A percentile compares a stretch with the other conserved stretches of the same genome.
Evolutionary conservation across 92 coral and sea anemone species (phyloP).

Genomic region (Zoanthus solanderi): DNA sequence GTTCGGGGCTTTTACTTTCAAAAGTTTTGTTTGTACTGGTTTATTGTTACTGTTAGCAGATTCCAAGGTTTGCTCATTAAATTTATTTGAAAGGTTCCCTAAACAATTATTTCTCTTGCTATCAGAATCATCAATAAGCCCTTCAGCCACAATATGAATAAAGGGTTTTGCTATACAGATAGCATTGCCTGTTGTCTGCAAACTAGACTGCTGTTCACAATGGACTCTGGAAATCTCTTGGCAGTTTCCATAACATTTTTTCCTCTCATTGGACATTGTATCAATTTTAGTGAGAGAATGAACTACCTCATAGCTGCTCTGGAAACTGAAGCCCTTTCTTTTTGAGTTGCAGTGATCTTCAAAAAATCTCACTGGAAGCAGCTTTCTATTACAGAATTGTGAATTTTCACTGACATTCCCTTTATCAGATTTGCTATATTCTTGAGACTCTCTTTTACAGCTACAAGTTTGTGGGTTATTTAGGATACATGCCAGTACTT

Average conservation of each 20-base stretch:
- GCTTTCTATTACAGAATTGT: not conserved
- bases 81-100: not conserved
- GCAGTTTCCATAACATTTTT: no score
- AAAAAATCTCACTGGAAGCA: not conserved
- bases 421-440: not conserved
- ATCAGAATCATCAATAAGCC: not conserved
- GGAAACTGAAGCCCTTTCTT: not conserved
- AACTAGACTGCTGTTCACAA: no score
- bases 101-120: not conserved
- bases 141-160: not conserved
- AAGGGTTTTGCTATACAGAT: not conserved
- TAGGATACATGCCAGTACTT: slow-evolving; percentile 88
- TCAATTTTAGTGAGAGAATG: not conserved
- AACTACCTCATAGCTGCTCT: not conserved
- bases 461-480: slow-evolving; percentile 47
- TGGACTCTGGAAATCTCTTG: no score
- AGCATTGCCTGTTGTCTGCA: no score
- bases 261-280: not conserved
- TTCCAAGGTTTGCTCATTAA: not conserved
- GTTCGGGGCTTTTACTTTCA: not conserved
- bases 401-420: not conserved
- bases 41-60: not conserved
- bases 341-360: not conserved
- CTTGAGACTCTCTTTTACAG: not conserved
- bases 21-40: not conserved